Conservation (phyloP, 2,113 vertebrate species). For the Sinosuthora webbiana region DNA sequence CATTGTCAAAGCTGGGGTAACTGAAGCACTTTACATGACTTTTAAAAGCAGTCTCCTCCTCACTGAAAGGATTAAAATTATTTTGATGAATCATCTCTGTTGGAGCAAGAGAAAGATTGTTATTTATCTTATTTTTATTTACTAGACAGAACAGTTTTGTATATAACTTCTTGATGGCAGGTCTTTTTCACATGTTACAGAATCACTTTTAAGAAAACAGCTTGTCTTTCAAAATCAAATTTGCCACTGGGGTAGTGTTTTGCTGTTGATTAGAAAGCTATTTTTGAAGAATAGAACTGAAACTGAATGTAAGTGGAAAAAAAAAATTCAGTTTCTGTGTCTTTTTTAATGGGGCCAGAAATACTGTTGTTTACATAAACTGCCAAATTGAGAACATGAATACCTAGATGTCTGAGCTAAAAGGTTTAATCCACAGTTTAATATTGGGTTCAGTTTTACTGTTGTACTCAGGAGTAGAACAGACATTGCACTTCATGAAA, state of each 20-base stretch:
- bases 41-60: conserved; percentile 20
- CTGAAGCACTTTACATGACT: not conserved
- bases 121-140: conserved; percentile 8
- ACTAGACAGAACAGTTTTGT: not conserved
- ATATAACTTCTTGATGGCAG: not conserved
- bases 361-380: not conserved
- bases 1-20: not conserved
- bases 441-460: not conserved
- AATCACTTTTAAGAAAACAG: not conserved
- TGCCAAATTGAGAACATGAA: not conserved
- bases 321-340: not conserved
- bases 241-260: not conserved
- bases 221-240: conserved; percentile 4
- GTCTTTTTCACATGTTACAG: not conserved
- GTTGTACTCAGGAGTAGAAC: not conserved
- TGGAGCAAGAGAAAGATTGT: conserved; percentile 11
- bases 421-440: not conserved
- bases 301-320: not conserved
- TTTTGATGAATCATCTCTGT: conserved; percentile 27
- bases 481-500: not conserved
- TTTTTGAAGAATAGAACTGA: not conserved
- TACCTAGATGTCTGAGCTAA: not conserved
- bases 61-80: not conserved
- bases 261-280: conserved; percentile 8
- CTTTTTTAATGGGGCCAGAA: not conserved